Evolutionary conservation across 2,888 invertebrate genomes (phyloP).

Genomic region (Diplolepis rosae): DNA sequence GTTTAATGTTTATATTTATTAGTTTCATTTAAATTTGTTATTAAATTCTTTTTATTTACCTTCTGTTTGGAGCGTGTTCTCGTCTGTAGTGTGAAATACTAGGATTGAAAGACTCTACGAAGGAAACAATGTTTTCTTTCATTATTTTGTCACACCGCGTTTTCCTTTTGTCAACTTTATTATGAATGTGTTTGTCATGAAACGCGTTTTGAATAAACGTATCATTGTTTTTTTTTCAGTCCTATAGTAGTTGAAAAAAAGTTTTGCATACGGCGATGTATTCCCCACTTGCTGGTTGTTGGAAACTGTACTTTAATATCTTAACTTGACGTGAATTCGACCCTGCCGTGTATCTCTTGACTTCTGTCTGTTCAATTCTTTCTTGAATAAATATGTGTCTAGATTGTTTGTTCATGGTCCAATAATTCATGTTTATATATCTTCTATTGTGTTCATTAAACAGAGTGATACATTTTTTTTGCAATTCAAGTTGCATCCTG

Average conservation of each 20-base stretch:
- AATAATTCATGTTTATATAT: not conserved
- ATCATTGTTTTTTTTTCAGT: constrained; percentile 28
- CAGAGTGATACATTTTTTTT: not conserved
- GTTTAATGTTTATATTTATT: not conserved
- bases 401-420: not conserved
- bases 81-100: constrained; percentile 33
- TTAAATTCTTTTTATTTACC: not conserved
- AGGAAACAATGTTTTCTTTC: constrained; percentile 1
- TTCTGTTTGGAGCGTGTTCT: constrained; percentile 35
- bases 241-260: constrained; percentile 31
- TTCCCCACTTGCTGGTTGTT: not conserved
- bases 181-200: not conserved
- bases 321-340: not conserved
- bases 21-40: not conserved
- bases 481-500: not conserved
- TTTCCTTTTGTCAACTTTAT: constrained; percentile 22
- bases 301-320: not conserved
- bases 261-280: constrained; percentile 30
- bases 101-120: constrained; percentile 32
- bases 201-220: constrained; percentile 7
- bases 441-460: not conserved
- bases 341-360: not conserved
- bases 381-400: not conserved
- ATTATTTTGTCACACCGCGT: not conserved
- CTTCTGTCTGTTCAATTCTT: not conserved